Base-by-base conservation (phyloP, 2,888 invertebrate species). In the Diachrysia chrysitis region DNA sequence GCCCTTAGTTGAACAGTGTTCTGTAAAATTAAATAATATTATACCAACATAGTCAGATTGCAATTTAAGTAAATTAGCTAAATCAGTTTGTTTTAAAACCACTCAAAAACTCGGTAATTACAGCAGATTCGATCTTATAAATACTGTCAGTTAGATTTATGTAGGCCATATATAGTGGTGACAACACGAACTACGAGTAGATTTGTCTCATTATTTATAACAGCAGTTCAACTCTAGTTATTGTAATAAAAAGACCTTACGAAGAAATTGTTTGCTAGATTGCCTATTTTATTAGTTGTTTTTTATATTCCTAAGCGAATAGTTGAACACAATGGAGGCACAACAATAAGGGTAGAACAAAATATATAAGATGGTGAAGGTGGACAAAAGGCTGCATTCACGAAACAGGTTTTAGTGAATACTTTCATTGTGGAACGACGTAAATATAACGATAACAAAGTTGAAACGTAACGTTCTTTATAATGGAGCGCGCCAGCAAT, bases 381-480 rank as follows among this genome's bases (percentile, higher is more conserved):
- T n/a, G 25, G 7, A 81, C 81, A 75, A 78, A 64, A 69, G 66
- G 51, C 23, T 77, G 68, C 71, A 66, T 66, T 63, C 69, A 70
- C 63, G 57, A 60, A 79, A 75, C 71, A 59, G 16, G 57, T 64
- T 73, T 73, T 70, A 68, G 63, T 57, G 61, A 78, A 78, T 73
- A 69, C 65, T 78, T 81, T 73, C 59, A 64, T 70, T 77, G 66
- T 58, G 61, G 58, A 72, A 66, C 23, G 63, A 68, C 71, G 62
- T 62, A 46, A 73, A 64, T 56, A 61, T 17, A 48, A 70, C 71
- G 81, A 80, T 70, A 56, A 62, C 61, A 51, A 70, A 53, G 58
- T 63, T 63, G 60, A 55, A 70, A 42, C 21, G 66, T 19, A 56
- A 60, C 55, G 48, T 54, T 25, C 68, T 73, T 69, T 75, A 54